Evolutionary conservation across 2,113 vertebrate species (phyloP), one percentile per base, ranked within the genome.

Genomic region (Plectropomus leopardus): DNA sequence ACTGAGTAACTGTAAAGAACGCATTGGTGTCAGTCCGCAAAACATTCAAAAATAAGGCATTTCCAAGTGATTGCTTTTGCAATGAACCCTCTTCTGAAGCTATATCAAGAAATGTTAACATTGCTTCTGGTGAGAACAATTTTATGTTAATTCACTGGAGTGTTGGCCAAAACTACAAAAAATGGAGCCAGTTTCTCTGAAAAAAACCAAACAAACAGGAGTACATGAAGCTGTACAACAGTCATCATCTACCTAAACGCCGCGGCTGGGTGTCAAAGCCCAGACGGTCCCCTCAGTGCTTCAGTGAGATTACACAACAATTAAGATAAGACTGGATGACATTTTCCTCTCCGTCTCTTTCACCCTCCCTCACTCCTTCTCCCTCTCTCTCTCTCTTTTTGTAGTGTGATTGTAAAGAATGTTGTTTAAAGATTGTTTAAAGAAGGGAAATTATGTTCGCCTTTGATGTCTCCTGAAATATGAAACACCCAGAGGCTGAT

Each of bases 391-490:
- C 34, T 19, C 4, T 28, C 64, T 73, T 59, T 84, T 28, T 80
- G 67, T 68, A 28, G 58, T 81, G 16, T 75, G 76, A 88, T 90
- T 85, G 86, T 83, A 66, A 87, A 86, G 75, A 85, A 88, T 91
- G 86, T 86, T 82, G 80, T 87, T 79, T 67, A 76, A 63, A 65
- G 50, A 71, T 42, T 85, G 76, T 87, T 85, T 82, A 76, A 70
- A 89, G 76, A 79, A 84, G 80, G 76, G 42, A 85, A 86, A 83
- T 85, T 71, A 67, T 78, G 76, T 79, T 80, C 3, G 6, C 8
- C 86, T 92, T 90, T 92, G 88, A 91, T 84, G 78, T 89, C 60
- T 71, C 60, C 51, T 86, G 73, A 87, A 82, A 87, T 84, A 80
- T 76, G 77, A 89, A 86, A 90, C 84, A 80, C 66, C 72, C 80